Conservation (phyloP, 2,797 vertebrate species). For the Hozukius guyotensis region DNA sequence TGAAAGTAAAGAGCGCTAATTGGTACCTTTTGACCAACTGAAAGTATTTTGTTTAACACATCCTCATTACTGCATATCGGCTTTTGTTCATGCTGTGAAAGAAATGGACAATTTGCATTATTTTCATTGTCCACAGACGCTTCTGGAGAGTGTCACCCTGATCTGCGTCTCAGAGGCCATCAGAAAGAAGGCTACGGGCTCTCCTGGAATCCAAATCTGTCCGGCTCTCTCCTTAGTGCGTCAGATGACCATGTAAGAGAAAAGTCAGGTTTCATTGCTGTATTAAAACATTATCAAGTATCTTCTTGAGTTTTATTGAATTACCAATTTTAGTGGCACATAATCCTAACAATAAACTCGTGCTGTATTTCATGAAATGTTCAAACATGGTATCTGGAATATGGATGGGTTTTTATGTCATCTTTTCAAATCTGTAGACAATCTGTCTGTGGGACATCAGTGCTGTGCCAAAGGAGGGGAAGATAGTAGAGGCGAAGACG, state of each 20-base stretch:
- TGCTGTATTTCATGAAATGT: not conserved
- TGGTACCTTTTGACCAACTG: not conserved
- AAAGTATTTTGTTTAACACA: too few species aligned
- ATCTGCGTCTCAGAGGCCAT: conserved; percentile 92
- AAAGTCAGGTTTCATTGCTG: not conserved
- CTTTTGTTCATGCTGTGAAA: not conserved
- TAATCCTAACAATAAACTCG: not conserved
- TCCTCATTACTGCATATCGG: accelerated
- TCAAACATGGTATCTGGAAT: not conserved
- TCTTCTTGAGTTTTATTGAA: not conserved
- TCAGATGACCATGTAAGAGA: conserved; percentile 93
- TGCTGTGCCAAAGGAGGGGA: conserved; percentile 92
- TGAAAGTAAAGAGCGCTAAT: not conserved
- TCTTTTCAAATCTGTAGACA: conserved; percentile 77
- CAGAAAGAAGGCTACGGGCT: conserved; percentile 96
- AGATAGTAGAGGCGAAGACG: conserved; percentile 94
- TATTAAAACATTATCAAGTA: not conserved
- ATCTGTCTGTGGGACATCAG: conserved; percentile 97
- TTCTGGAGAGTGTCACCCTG: conserved; percentile 94
- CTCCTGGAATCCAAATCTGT: conserved; percentile 96
- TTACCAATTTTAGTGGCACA: not conserved
- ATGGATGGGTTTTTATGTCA: not conserved
- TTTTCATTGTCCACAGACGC: conserved; percentile 79
- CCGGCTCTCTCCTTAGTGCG: conserved; percentile 92
- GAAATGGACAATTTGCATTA: not conserved